Base-by-base conservation (phyloP, 2,113 vertebrate genomes). In the Fregata magnificens region DNA sequence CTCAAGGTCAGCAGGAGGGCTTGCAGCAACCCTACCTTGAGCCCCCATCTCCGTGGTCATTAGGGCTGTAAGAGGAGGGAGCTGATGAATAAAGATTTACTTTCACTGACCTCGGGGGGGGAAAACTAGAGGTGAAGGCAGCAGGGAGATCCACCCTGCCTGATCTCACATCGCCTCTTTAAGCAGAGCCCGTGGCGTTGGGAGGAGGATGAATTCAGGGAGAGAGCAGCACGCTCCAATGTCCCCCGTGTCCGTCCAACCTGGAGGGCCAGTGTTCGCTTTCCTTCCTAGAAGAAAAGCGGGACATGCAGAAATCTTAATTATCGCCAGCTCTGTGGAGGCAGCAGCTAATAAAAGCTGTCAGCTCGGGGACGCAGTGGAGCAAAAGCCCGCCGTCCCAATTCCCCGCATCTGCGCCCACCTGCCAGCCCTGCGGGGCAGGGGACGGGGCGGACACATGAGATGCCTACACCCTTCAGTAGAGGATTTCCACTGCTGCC, bases 141-240 rank as follows among this genome's bases (percentile, higher is more conserved):
- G 13, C 1, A 3, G 22, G 20, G 53, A 40, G n/a, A 59, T 10
- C 50, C 52, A 36, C 31, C 59, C 36, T 55, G 44, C 32, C 32
- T 34, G 25, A 32, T 66, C 52, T 12, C 8, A 2, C 45, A n/a
- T 16, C 8, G 0, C 50, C 32, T 67, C 70, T 52, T 26, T 3
- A 44, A 32, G 69, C 7, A 36, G 59, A 42, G 58, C 50, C 49
- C 1, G 1, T 20, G 69, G 31, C 3, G 1, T 5, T 12, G 21
- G 45, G 45, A 69, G 22, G 34, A 69, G 12, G 34, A 62, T 11
- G 47, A 47, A 61, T 17, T 16, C 17, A 19, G 32, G 62, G 61
- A 49, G 34, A 8, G 31, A 42, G 40, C n/a, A 56, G 15, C 61
- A 21, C 2, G 1, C 38, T 36, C 52, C 4, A 0, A 32, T 2